Conservation (phyloP, 2,797 vertebrate species). For the Zenarchopterus dispar region DNA sequence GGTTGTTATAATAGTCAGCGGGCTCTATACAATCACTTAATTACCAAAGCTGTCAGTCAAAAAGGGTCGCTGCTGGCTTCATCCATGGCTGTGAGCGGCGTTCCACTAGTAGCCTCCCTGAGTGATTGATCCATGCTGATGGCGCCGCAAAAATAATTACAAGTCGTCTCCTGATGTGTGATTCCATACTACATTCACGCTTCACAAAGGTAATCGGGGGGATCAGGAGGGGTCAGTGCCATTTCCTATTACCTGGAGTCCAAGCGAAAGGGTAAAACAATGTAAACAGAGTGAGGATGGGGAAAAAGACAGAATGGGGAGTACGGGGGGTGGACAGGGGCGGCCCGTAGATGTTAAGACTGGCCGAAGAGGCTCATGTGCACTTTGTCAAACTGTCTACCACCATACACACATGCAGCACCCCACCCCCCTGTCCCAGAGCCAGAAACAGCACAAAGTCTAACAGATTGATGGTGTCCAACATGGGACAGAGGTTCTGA, state of each 20-base stretch:
- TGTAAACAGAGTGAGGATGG: slow-evolving; percentile 66
- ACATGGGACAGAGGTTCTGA: slow-evolving; percentile 84
- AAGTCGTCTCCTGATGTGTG: slow-evolving; percentile 94
- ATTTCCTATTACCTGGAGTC: slow-evolving; percentile 95
- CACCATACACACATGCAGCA: no score
- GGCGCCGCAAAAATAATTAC: slow-evolving; percentile 97
- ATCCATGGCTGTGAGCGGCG: slow-evolving; percentile 86
- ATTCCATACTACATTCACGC: slow-evolving; percentile 93
- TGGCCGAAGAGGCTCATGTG: slow-evolving; percentile 83
- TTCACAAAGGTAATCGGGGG: slow-evolving; percentile 93
- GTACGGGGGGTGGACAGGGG: slow-evolving; percentile 20
- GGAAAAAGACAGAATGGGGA: slow-evolving; percentile 49
- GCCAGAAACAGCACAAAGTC: slow-evolving; percentile 80
- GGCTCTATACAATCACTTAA: slow-evolving; percentile 97
- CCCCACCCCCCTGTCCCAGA: slow-evolving; percentile 57
- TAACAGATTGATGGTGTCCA: slow-evolving; percentile 94
- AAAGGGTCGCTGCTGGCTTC: slow-evolving; percentile 83
- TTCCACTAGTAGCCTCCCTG: slow-evolving; percentile 87
- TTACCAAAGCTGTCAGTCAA: slow-evolving; percentile 99
- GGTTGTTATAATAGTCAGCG: slow-evolving; percentile 94
- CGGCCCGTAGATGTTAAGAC: slow-evolving; percentile 72
- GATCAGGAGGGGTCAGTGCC: slow-evolving; percentile 94
- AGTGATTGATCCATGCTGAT: slow-evolving; percentile 98
- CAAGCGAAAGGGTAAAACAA: slow-evolving; percentile 82
- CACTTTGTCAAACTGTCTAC: slow-evolving; percentile 85